Evolutionary conservation across 2,888 invertebrate species (phyloP).

Genomic region (Heliothis peltigera): DNA sequence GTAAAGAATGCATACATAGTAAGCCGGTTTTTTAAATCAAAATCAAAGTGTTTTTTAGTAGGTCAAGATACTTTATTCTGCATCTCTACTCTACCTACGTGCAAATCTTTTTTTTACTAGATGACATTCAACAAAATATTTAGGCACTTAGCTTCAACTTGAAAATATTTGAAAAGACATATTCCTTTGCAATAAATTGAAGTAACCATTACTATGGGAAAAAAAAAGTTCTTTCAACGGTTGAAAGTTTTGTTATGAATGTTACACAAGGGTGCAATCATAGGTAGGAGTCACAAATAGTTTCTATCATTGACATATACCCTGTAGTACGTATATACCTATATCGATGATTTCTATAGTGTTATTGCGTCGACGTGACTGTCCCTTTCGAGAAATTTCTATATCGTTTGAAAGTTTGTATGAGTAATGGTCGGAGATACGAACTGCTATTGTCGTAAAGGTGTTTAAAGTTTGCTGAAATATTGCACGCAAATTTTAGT

Average conservation of each 20-base stretch:
- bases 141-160: neutral
- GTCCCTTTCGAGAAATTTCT: conserved; percentile 9
- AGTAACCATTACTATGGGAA: conserved; percentile 51
- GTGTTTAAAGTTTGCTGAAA: neutral
- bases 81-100: too few relatives aligned
- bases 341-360: too few relatives aligned
- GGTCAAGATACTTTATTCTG: too few relatives aligned
- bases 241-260: conserved; percentile 58
- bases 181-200: conserved; percentile 52
- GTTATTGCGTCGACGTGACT: conserved; percentile 56
- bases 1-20: too few relatives aligned
- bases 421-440: neutral
- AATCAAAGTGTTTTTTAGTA: too few relatives aligned
- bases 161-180: conserved; percentile 24
- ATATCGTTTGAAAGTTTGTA: conserved; percentile 9
- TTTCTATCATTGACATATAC: too few relatives aligned
- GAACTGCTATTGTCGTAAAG: conserved; percentile 1
- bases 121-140: neutral
- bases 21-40: too few relatives aligned
- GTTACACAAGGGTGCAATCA: conserved; percentile 62
- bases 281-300: conserved; percentile 46
- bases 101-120: too few relatives aligned
- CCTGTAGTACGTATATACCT: too few relatives aligned
- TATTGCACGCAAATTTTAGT: neutral
- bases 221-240: conserved; percentile 28